Evolutionary conservation across 2,888 invertebrate species (phyloP).

Genomic region (Dinocampus coccinellae): DNA sequence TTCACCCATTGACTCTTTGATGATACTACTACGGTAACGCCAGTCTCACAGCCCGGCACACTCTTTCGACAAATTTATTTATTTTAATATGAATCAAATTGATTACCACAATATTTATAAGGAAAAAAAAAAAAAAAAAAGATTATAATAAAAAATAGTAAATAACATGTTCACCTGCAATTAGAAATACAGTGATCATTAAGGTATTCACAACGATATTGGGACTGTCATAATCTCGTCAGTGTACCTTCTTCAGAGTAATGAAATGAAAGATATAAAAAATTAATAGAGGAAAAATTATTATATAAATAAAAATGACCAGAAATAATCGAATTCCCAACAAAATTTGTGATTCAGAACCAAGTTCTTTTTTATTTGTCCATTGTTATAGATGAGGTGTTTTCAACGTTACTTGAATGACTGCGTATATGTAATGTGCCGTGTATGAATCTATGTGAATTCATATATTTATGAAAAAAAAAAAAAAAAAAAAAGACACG

Average conservation of each 20-base stretch:
- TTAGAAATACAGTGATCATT: not conserved
- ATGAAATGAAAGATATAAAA: conserved; percentile 16
- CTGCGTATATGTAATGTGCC: not conserved
- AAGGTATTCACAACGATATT: not conserved
- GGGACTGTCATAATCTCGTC: not conserved
- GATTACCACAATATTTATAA: not conserved
- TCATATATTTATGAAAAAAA: not conserved
- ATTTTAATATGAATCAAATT: not conserved
- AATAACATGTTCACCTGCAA: not conserved
- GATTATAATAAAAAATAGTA: not conserved
- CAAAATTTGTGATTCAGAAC: not conserved
- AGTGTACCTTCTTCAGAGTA: not conserved
- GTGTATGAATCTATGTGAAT: not conserved
- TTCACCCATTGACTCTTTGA: not conserved
- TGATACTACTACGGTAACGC: not conserved
- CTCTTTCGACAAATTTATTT: not conserved
- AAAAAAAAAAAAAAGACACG: not conserved
- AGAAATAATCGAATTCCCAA: not conserved
- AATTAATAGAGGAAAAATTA: conserved; percentile 18
- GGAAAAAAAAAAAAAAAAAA: not conserved
- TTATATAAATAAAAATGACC: not conserved
- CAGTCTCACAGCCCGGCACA: conserved; percentile 5
- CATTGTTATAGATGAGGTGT: not conserved
- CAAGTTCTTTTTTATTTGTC: conserved; percentile 4
- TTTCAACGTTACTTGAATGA: not conserved